These are phyloP conservation scores for Bombus cullumanus DNA, from an alignment of 1,140 invertebrate species.

Conservation along the genomic window DNA sequence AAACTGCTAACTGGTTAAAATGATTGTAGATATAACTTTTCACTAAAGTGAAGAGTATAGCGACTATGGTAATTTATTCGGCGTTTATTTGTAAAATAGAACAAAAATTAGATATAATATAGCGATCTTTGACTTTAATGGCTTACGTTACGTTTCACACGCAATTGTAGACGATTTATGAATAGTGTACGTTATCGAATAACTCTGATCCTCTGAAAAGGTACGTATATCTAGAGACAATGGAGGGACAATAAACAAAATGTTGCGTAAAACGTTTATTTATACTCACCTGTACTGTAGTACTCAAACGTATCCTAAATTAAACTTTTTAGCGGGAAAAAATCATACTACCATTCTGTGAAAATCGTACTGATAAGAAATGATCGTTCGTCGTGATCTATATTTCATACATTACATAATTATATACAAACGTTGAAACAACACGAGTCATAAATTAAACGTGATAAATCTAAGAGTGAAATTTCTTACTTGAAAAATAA, in stretches of 20 bases:
- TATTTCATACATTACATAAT: neutral
- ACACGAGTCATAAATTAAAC: neutral
- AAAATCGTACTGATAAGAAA: no score
- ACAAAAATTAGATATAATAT: neutral
- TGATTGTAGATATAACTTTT: neutral
- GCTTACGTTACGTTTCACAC: neutral
- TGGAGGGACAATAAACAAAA: constrained; percentile 46
- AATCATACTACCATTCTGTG: no score
- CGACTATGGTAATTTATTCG: neutral
- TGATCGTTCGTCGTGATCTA: neutral
- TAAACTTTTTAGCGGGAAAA: neutral
- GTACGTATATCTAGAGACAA: neutral
- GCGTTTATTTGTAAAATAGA: neutral
- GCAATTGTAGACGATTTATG: neutral
- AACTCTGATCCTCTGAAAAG: neutral
- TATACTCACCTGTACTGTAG: constrained; percentile 35
- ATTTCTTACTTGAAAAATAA: neutral
- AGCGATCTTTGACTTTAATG: neutral
- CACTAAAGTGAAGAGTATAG: no score
- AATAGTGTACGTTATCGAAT: no score
- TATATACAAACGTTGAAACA: neutral
- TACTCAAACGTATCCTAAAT: neutral
- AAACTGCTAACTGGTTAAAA: neutral
- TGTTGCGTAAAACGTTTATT: constrained; percentile 46
- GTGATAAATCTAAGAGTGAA: neutral